These are phyloP conservation scores for Euwallacea similis DNA, from an alignment of 1,140 invertebrate species.

Conservation along the genomic window DNA sequence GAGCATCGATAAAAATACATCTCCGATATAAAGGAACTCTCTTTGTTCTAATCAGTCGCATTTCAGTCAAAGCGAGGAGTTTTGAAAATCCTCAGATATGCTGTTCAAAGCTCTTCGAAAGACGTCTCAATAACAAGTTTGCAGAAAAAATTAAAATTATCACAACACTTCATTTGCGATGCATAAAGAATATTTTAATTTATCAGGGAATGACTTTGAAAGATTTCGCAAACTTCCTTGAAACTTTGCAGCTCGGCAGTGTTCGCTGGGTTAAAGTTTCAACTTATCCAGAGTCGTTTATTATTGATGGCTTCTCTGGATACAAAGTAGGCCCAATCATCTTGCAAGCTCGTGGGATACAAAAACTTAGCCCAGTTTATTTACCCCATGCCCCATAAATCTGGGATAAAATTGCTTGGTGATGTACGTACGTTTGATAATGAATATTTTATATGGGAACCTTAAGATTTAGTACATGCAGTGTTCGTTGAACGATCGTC, in stretches of 20 bases:
- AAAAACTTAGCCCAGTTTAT: constrained; percentile 14
- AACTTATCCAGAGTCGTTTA: constrained; percentile 21
- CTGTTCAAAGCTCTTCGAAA: neutral
- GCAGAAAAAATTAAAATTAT: constrained; percentile 6
- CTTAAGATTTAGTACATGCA: too few species aligned
- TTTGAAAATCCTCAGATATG: neutral
- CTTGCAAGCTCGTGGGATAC: neutral
- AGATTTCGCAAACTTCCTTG: constrained; percentile 8
- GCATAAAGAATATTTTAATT: constrained; percentile 14
- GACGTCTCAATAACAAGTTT: neutral
- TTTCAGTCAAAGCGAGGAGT: constrained; percentile 2
- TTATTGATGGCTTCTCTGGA: constrained; percentile 19
- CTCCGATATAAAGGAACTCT: constrained; percentile 16
- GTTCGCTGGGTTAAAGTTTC: constrained; percentile 9
- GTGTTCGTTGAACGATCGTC: too few species aligned
- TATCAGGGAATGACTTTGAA: constrained; percentile 11
- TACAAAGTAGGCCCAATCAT: constrained; percentile 17
- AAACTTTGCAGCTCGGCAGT: constrained; percentile 7
- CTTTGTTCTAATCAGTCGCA: constrained; percentile 11
- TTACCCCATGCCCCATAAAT: neutral
- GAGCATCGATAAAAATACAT: constrained; percentile 15
- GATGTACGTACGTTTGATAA: too few species aligned
- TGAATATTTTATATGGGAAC: too few species aligned
- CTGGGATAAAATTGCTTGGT: neutral
- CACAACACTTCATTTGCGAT: neutral